Evolutionary conservation across 2,113 vertebrate genomes (phyloP), one percentile per base, ranked within the genome.

Genomic region (cattle (Bos taurus)): DNA sequence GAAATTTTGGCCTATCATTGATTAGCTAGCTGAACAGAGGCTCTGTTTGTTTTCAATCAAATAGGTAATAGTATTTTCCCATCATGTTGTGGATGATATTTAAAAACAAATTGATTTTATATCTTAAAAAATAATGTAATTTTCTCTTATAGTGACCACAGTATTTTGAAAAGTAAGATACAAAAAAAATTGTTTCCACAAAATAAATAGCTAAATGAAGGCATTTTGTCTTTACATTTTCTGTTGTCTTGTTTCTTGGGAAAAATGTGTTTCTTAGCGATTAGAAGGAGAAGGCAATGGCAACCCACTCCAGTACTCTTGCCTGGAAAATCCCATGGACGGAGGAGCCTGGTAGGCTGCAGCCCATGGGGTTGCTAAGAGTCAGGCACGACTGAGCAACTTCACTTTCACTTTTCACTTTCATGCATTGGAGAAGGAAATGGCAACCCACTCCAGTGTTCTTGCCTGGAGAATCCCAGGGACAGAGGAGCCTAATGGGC

Each of bases 31-130:
- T 92, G 64, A 97, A 92, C 30, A 17, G 64, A 5, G 6, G 9
- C 3, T 26, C 3, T 26, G 96, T 40, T 46, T 84, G 33, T 96
- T 95, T 88, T 85, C 15, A 62, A 30, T 60, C 56, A 91, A 91
- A 88, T 52, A 87, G 10, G 2, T 90, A 78, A 85, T 84, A 64
- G 8, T 30, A 13, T 97, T 95, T 97, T 30, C 81, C 57, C 54
- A 91, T 74, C 60, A 90, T 90, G 11, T 48, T 90, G 59, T 96
- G 71, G 83, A 64, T 93, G 43, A 16, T 33, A 91, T 87, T 96
- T 91, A 64, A 91, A 92, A 90, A n/a, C 23, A 98, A 97, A 71
- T 88, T 91, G 4, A 43, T 10, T 97, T 88, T 88, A 33, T 57
- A 23, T 95, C 57, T 90, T 97, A 95, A 50, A 93, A 48, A 52